Evolutionary conservation across 2,888 invertebrate species (phyloP), one percentile per base, ranked within the genome.

Genomic region (Scrobipalpa atriplicella): DNA sequence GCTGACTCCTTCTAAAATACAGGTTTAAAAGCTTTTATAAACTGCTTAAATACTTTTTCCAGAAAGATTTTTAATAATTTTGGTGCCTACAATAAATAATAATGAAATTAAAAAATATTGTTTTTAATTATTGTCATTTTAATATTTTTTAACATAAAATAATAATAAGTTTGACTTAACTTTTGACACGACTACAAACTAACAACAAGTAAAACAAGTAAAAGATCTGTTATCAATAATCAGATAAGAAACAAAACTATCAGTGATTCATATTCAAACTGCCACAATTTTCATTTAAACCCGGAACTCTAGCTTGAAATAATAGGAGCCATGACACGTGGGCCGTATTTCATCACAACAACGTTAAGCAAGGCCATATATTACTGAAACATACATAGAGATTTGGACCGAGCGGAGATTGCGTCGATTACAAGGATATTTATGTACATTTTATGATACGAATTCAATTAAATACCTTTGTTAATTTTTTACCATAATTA

Each of bases 311-410:
- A 21, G 19, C 52, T 18, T 52, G 19, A 56, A 56, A 56, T 58
- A 58, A 58, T 58, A 56, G 29, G 13, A 10, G 54, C 21, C 54
- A 56, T 56, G 54, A 56, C 21, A 56, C 54, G 21, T 21, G 21
- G 54, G 13, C 21, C 21, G 21, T 56, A 21, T 21, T 13, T 56
- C 21, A 21, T 56, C 21, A 58, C 36, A 38, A 29, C 10, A 36
- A 16, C 38, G 16, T 29, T 58, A 58, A 58, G 36, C 58, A 11
- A 13, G 16, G 16, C 58, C 58, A 58, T 58, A 16, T 38, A 58
- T 58, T 58, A 58, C 58, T n/a, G 58, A 16, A 29, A 29, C 36
- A 58, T 58, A 58, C 9, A 38, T 16, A 29, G 29, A 2, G 29
- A 16, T n/a, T 47, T 47, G n/a, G n/a, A 47, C 47, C 16, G 47